phyloP scores from a whole-genome alignment of 2,888 invertebrate species.

The Tinea pellionella region DNA sequence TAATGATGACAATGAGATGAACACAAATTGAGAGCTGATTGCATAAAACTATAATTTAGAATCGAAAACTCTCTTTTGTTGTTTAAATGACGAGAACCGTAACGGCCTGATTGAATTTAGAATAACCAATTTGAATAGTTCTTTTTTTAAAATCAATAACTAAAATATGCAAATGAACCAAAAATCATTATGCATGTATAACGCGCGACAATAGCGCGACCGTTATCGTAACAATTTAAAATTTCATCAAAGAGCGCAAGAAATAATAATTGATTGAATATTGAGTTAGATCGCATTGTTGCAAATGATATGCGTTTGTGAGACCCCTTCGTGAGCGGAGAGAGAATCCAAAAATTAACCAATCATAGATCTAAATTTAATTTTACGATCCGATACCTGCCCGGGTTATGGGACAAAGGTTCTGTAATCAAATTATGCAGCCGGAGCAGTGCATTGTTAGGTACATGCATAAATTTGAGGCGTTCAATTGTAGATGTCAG shows the following conservation, averaged over 20 bases:
- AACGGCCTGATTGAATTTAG: slow-evolving; percentile 57
- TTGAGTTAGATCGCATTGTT: slow-evolving; percentile 37
- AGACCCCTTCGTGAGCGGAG: slow-evolving; percentile 42
- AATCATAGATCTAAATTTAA: slow-evolving; percentile 66
- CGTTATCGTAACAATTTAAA: slow-evolving; percentile 61
- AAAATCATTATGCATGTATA: slow-evolving; percentile 44
- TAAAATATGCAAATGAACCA: slow-evolving; percentile 60
- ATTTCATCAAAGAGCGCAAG: slow-evolving; percentile 63
- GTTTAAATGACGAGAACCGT: slow-evolving; percentile 48
- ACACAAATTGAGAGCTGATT: not conserved
- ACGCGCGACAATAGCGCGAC: slow-evolving; percentile 50
- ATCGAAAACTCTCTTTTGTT: slow-evolving; percentile 35
- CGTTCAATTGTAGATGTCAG: slow-evolving; percentile 58
- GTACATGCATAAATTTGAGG: slow-evolving; percentile 63
- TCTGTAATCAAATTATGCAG: slow-evolving; percentile 67
- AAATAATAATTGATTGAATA: slow-evolving; percentile 64
- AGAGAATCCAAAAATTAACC: slow-evolving; percentile 65
- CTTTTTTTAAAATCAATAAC: slow-evolving; percentile 63
- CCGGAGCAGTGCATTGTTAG: slow-evolving; percentile 57
- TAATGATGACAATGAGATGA: not conserved
- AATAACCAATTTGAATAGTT: slow-evolving; percentile 62
- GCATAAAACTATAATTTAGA: slow-evolving; percentile 40
- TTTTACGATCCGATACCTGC: slow-evolving; percentile 67
- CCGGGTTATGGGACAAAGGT: slow-evolving; percentile 48
- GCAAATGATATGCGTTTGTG: slow-evolving; percentile 37